Evolutionary conservation across 2,888 invertebrate genomes (phyloP), one percentile per base, ranked within the genome.

Genomic region (Phyllotreta striolata): DNA sequence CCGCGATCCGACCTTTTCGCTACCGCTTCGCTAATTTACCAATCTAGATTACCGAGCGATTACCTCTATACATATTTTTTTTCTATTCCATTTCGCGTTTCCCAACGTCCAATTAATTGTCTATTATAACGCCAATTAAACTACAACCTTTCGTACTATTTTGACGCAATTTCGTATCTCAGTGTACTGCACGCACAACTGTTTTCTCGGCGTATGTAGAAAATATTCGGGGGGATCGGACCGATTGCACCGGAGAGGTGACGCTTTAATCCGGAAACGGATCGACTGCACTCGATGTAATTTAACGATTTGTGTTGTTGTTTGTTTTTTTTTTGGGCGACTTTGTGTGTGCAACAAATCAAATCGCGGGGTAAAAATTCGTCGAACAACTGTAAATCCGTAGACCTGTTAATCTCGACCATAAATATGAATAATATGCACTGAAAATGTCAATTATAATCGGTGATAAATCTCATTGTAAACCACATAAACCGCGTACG

Each of bases 401-500:
- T 39, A 40, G 71, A 72, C 72, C 74, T 74, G 75, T 73, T 74
- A 73, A 73, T 72, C 72, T 66, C 56, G 70, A 62, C 64, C 64
- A 71, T 73, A 75, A 73, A 75, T 74, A 75, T 75, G 71, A 75
- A 74, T 74, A 74, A 74, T 74, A 73, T 73, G 73, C 72, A 74
- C 72, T 75, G 74, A 71, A 74, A 74, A 74, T 71, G 75, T 74
- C 75, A 75, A 75, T 75, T 75, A 75, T 74, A 74, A 73, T 72
- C 71, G 74, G 72, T 71, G 66, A 75, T 75, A 75, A 75, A 73
- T 75, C 73, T 73, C 66, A n/a, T 60, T 63, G 72, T 72, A 72
- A 73, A 73, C 72, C 74, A 74, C 71, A 72, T 71, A 71, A 66
- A 70, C 70, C 70, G 68, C 24, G 71, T 74, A 60, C 59, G 69